Base-by-base conservation (phyloP, 53 echinoderm and acorn worm genomes). In the Mesocentrotus franciscanus region DNA sequence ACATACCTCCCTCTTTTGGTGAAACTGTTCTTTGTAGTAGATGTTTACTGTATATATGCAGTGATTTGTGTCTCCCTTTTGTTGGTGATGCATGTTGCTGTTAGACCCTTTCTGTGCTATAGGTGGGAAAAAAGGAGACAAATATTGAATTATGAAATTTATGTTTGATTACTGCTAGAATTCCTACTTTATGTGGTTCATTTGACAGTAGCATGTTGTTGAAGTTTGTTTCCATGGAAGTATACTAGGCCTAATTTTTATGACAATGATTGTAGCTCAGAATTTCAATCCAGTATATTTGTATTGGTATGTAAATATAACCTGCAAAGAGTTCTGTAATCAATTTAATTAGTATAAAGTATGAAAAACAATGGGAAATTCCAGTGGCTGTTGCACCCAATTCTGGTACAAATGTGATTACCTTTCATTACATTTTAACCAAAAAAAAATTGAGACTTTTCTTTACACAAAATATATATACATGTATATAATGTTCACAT, bases 1-100 rank as follows among this genome's bases (percentile, higher is more conserved):
- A 13, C 16, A 87, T 57, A 87, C 59, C 87, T 27, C 87, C 87
- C 87, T 87, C 87, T 87, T 87, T 8, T 87, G 87, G 58, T 87
- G 58, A 14, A 87, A 35, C 58, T 87, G 34, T 81, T 39, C 1
- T 39, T 13, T 81, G 20, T 30, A 2, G 32, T 30, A 49, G 5
- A 49, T 49, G 49, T 49, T 39, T 39, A 49, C 49, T 49, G 49
- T 49, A 49, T 49, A 74, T 30, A 10, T 74, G 29, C 14, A 32
- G 12, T 29, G 74, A 30, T 74, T 26, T 87, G 57, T 87, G 26
- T 27, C 58, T 87, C 26, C 29, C 13, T 10, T 57, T 57, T 87
- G 42, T 22, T 9, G 14, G 57, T 87, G 59, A 39, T 39, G 81
- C 81, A 81, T 42, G 81, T 39, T 81, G 42, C 42, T 42, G 33